phyloP scores from a whole-genome alignment of 2,113 vertebrate species.

The Oceanodroma tethys region DNA sequence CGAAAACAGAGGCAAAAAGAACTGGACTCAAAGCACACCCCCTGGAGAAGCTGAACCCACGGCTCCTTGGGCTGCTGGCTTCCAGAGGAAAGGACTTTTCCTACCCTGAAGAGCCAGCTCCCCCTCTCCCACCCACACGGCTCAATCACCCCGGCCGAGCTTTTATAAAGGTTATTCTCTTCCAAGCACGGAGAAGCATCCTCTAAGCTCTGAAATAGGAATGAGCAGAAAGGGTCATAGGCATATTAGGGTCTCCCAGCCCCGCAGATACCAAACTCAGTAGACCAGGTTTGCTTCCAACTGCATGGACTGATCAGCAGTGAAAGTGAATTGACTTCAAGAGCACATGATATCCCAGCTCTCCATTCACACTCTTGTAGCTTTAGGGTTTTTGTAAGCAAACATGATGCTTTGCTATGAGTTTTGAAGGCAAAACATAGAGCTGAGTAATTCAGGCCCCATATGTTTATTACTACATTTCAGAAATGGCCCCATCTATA shows the following conservation, averaged over 20 bases:
- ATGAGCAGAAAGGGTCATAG: background rate
- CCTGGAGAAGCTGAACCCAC: background rate
- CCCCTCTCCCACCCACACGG: accelerated
- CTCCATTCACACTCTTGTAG: background rate
- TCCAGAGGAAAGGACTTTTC: background rate
- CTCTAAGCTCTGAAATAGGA: background rate
- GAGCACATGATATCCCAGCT: background rate
- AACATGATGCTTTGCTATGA: background rate
- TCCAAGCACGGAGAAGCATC: background rate
- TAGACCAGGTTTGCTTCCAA: background rate
- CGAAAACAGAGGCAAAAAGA: background rate
- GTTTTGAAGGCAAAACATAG: background rate
- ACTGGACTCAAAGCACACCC: background rate
- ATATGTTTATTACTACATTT: background rate
- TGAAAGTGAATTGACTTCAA: background rate
- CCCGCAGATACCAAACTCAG: background rate
- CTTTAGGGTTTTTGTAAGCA: background rate
- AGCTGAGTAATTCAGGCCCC: background rate
- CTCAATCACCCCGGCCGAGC: background rate
- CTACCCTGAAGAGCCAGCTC: background rate
- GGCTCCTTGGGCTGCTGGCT: background rate
- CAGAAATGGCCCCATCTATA: background rate
- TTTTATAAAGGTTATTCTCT: background rate
- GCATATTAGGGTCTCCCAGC: background rate
- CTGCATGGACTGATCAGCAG: background rate